Conservation (phyloP, 1,140 invertebrate species). For the Cydia pomonella region DNA sequence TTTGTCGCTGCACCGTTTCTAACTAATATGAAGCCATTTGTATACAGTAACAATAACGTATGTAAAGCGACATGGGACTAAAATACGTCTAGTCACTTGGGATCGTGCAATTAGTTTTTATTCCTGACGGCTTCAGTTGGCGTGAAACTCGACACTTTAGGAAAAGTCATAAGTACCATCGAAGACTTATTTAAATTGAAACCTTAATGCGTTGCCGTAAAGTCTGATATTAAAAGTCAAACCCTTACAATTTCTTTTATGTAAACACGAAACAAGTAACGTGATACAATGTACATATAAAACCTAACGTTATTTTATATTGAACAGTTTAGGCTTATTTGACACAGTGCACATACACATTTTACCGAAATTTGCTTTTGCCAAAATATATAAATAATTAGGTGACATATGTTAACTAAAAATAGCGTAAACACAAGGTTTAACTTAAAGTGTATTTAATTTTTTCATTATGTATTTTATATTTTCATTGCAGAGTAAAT, state of each 20-base stretch:
- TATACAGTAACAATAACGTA: neutral
- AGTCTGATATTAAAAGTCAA: neutral
- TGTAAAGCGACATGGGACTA: conserved; percentile 2
- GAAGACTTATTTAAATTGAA: neutral
- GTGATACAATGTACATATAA: neutral
- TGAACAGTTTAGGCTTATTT: neutral
- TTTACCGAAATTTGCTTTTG: too few species aligned
- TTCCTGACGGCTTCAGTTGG: neutral
- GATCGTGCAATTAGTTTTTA: conserved; percentile 21
- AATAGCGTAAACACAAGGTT: too few species aligned
- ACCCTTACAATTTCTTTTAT: neutral
- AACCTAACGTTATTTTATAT: neutral
- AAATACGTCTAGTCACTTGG: neutral
- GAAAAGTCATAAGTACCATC: neutral
- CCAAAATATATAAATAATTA: too few species aligned
- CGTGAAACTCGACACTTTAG: neutral
- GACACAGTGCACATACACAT: too few species aligned
- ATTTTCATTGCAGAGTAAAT: too few species aligned
- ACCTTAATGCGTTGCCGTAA: neutral
- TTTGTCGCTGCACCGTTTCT: neutral
- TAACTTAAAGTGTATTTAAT: too few species aligned
- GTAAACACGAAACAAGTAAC: neutral
- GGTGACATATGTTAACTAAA: too few species aligned
- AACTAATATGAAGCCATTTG: neutral
- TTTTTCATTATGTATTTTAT: too few species aligned